These are phyloP conservation scores for Drosophila erecta DNA, from an alignment of 1,140 invertebrate genomes.

Conservation along the genomic window DNA sequence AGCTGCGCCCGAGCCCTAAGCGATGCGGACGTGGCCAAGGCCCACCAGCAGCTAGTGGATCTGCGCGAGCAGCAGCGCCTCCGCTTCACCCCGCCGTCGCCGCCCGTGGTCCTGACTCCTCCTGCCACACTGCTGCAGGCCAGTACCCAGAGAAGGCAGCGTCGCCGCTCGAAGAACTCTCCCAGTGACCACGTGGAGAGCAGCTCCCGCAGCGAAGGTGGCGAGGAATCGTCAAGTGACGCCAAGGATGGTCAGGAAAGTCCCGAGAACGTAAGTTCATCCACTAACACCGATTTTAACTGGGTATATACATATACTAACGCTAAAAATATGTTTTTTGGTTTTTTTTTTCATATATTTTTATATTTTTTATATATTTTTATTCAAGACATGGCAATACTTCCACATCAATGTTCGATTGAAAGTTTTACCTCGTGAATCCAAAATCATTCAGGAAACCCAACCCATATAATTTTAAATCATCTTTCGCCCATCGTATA, in stretches of 20 bases:
- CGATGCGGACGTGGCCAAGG: conserved; percentile 40
- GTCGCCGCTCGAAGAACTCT: conserved; percentile 16
- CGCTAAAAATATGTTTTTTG: too few species aligned
- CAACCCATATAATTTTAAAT: too few species aligned
- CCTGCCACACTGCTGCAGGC: neutral
- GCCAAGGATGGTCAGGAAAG: conserved; percentile 36
- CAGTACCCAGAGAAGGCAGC: conserved; percentile 7
- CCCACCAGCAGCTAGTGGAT: conserved; percentile 49
- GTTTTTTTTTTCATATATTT: too few species aligned
- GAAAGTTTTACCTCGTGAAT: too few species aligned
- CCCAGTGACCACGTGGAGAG: conserved; percentile 11
- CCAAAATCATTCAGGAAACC: too few species aligned
- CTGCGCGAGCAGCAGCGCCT: conserved; percentile 37
- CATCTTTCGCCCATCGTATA: too few species aligned
- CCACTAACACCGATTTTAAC: too few species aligned
- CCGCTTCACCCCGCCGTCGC: neutral
- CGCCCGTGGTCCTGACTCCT: neutral
- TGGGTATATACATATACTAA: too few species aligned
- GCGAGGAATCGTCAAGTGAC: conserved; percentile 24
- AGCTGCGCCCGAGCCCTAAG: conserved; percentile 4
- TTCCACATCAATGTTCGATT: too few species aligned
- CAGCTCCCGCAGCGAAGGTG: neutral
- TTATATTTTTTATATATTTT: too few species aligned
- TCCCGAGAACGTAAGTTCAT: conserved; percentile 30
- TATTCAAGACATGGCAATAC: too few species aligned